Evolutionary conservation across 2,113 vertebrate genomes (phyloP), one percentile per base, ranked within the genome.

Genomic region (Hippotragus niger): DNA sequence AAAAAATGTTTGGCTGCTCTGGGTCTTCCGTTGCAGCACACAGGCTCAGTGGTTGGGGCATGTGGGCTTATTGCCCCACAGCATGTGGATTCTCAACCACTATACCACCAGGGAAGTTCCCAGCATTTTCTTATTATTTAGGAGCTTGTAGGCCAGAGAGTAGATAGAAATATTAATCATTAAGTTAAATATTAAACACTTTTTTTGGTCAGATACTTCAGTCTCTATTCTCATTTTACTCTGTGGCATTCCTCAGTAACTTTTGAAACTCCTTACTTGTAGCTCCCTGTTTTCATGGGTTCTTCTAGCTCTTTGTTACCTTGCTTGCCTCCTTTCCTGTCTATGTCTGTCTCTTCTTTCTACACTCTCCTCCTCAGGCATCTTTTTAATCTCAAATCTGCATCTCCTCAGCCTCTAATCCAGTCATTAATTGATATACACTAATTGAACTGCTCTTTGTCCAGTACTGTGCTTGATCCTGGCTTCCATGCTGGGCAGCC

Each of bases 121-220:
- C 40, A 27, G 11, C 40, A 14, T 83, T 94, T 92, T 84, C 53
- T 92, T 94, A 78, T 60, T 53, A 43, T 82, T 87, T 29, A 85
- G 47, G 43, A 95, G 57, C 11, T 88, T 91, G 45, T 45, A 94
- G 58, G 15, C 50, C 19, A 47, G 40, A 85, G 11, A 60, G 40
- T 57, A 76, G 50, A 27, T 91, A 84, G 29, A 95, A 90, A 55
- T 95, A 76, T 76, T 40, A 27, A 43, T 43, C 83, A 90, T 78
- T 83, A 94, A 88, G 45, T 74, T 83, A 94, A 76, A 74, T 97
- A 96, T 52, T 95, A 85, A n/a, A 31, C 82, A 76, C 52, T 43
- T 31, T 52, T 21, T 40, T 29, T 21, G 19, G 67, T 5, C 67
- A 40, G 10, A 25, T 25, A 23, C n/a, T 36, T 91, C 25, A 36